Evolutionary conservation across 92 coral and sea anemone genomes (phyloP).

Genomic region (Epizoanthus scotinus): DNA sequence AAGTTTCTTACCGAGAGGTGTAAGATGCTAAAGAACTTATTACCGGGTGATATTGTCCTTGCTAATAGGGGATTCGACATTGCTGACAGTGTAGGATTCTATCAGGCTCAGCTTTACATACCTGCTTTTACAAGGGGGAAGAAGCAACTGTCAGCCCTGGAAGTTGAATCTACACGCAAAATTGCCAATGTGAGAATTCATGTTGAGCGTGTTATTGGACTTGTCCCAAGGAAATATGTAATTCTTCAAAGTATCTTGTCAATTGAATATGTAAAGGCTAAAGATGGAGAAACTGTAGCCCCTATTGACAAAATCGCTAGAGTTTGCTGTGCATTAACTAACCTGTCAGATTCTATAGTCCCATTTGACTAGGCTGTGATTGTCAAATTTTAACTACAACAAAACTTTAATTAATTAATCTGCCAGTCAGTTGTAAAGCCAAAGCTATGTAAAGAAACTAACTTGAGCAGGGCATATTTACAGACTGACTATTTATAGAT

Average conservation of each 20-base stretch:
- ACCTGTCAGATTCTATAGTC: conserved; percentile 52
- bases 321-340: conserved; percentile 62
- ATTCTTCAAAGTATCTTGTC: conserved; percentile 28
- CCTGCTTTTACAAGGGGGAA: conserved; percentile 49
- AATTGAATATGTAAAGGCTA: background rate
- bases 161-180: conserved; percentile 44
- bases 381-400: background rate
- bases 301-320: conserved; percentile 55
- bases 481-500: too few species aligned
- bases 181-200: conserved; percentile 51
- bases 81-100: conserved; percentile 31
- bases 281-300: conserved; percentile 10
- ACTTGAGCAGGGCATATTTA: too few species aligned
- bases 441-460: too few species aligned
- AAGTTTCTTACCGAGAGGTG: conserved; percentile 19
- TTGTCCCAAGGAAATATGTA: conserved; percentile 39
- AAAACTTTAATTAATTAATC: too few species aligned
- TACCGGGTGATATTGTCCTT: conserved; percentile 46
- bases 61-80: conserved; percentile 50
- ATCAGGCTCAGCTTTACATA: conserved; percentile 26
- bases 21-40: conserved; percentile 16
- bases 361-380: too few species aligned
- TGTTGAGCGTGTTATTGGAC: conserved; percentile 47
- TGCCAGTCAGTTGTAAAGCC: too few species aligned
- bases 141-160: conserved; percentile 35